phyloP scores from a whole-genome alignment of 2,888 invertebrate species.

The Anticlea derivata region DNA sequence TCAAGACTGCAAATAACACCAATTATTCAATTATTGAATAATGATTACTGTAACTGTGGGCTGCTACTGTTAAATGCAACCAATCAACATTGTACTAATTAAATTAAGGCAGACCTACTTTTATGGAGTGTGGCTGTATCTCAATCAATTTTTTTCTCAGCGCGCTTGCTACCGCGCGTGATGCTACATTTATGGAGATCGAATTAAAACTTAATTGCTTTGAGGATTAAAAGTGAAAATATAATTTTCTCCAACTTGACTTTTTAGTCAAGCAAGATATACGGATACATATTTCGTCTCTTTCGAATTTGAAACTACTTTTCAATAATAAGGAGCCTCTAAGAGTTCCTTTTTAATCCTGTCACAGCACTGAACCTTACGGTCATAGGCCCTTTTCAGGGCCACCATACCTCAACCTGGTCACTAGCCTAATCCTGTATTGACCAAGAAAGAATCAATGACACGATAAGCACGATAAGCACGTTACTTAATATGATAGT shows the following conservation, averaged over 20 bases:
- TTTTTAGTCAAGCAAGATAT: no score
- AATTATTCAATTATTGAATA: slow-evolving; percentile 21
- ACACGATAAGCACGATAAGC: no score
- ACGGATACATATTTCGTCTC: no score
- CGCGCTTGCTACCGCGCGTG: slow-evolving; percentile 20
- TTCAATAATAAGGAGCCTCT: no score
- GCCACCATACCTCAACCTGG: no score
- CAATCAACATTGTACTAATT: slow-evolving; percentile 34
- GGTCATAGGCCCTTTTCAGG: no score
- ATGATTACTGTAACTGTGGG: slow-evolving; percentile 13
- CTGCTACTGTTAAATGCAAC: slow-evolving; percentile 32
- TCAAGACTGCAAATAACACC: slow-evolving; percentile 8
- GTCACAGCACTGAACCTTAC: no score
- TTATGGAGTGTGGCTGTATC: slow-evolving; percentile 30
- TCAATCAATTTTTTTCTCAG: slow-evolving; percentile 25
- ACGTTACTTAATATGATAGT: no score
- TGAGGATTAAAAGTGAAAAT: slow-evolving; percentile 43
- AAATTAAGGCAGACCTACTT: slow-evolving; percentile 23
- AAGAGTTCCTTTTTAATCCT: slow-evolving; percentile 15
- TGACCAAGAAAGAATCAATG: no score
- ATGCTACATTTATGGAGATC: slow-evolving; percentile 36
- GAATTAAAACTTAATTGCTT: slow-evolving; percentile 57
- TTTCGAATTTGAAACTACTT: no score
- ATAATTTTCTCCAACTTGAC: background rate
- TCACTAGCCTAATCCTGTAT: no score